These are phyloP conservation scores for Drosophila aff. DNA, from an alignment of 1,140 invertebrate genomes.

Conservation along the genomic window DNA sequence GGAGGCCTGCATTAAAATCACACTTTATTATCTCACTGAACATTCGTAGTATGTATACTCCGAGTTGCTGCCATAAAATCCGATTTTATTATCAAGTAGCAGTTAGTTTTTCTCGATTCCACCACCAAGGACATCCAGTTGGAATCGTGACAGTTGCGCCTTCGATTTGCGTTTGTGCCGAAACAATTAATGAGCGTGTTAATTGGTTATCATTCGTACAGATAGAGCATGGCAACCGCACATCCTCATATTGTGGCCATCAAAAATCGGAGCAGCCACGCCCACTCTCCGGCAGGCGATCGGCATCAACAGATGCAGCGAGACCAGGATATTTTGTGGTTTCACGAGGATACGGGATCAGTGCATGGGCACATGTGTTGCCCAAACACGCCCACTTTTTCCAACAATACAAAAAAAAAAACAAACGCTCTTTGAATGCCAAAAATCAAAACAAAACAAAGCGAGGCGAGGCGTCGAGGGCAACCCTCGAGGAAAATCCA, in stretches of 20 bases:
- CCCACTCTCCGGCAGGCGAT: constrained; percentile 38
- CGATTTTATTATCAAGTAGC: constrained; percentile 10
- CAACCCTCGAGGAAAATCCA: constrained; percentile 17
- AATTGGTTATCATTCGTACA: constrained; percentile 67
- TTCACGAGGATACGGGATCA: constrained; percentile 1
- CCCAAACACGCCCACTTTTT: constrained; percentile 68
- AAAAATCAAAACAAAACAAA: constrained; percentile 29
- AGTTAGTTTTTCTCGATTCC: background rate
- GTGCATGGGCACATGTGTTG: constrained; percentile 61
- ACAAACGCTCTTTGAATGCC: constrained; percentile 42
- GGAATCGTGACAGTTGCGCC: constrained; percentile 63
- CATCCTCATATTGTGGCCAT: constrained; percentile 53
- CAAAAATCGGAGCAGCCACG: constrained; percentile 49
- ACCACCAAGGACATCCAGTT: background rate
- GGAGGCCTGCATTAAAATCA: background rate
- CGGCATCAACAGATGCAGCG: constrained; percentile 72
- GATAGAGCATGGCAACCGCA: constrained; percentile 66
- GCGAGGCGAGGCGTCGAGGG: background rate
- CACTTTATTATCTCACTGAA: constrained; percentile 2
- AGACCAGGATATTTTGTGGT: constrained; percentile 18
- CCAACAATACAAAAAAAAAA: background rate
- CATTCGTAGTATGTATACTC: too few relatives aligned
- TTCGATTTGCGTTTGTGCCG: constrained; percentile 53
- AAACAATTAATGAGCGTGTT: constrained; percentile 67
- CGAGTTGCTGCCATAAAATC: background rate